These are phyloP conservation scores for Stichodactyla helianthus DNA, from an alignment of 64 coral and sea anemone genomes.

Conservation along the genomic window DNA sequence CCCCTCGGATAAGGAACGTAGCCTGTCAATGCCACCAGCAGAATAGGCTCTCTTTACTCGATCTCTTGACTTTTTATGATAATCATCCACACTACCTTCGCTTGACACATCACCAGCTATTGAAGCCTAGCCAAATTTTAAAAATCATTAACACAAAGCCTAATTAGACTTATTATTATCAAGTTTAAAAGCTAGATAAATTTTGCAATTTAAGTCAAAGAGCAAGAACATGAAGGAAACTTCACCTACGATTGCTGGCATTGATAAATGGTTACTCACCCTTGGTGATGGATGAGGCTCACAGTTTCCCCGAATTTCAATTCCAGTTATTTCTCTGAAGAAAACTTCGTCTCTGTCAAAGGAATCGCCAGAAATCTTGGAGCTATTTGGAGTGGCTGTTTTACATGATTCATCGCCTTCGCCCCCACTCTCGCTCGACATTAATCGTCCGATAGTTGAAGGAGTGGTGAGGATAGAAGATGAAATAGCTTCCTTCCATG, in stretches of 20 bases:
- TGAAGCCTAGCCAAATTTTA: not conserved
- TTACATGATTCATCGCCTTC: not conserved
- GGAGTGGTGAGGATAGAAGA: slow-evolving; percentile 2
- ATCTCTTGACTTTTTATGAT: not conserved
- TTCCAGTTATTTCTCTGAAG: slow-evolving; percentile 9
- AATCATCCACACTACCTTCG: slow-evolving; percentile 40
- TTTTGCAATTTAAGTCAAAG: no score
- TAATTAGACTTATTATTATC: no score
- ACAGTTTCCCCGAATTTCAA: not conserved
- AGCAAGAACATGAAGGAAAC: no score
- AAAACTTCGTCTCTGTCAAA: slow-evolving; percentile 69
- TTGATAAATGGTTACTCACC: not conserved
- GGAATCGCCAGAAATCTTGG: slow-evolving; percentile 35
- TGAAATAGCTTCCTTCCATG: slow-evolving; percentile 17
- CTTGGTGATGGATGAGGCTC: not conserved
- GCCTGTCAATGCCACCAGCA: slow-evolving; percentile 36
- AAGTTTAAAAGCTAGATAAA: no score
- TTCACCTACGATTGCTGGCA: no score
- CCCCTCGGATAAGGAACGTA: slow-evolving; percentile 40
- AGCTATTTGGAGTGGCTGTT: not conserved
- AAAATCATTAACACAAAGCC: no score
- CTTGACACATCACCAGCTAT: slow-evolving; percentile 56
- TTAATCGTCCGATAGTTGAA: not conserved
- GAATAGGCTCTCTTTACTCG: slow-evolving; percentile 19
- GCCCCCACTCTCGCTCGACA: not conserved